Evolutionary conservation across 2,113 vertebrate species (phyloP).

Genomic region (Gopherus evgoodei): DNA sequence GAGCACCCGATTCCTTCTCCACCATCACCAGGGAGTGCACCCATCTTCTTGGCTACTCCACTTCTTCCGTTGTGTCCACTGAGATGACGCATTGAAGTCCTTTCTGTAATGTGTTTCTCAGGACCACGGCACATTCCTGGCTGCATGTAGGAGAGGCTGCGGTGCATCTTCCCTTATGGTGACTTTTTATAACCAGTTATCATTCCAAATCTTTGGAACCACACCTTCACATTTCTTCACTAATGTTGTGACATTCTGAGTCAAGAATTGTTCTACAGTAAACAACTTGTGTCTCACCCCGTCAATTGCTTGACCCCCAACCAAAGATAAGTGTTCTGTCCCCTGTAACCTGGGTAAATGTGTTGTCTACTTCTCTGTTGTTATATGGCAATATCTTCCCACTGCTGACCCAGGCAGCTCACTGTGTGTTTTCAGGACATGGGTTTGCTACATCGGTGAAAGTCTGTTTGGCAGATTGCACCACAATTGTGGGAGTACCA

Average conservation of each 20-base stretch:
- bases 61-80: background rate
- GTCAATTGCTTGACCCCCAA: background rate
- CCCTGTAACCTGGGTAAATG: background rate
- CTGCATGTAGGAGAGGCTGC: background rate
- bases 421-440: background rate
- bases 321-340: background rate
- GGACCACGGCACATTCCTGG: background rate
- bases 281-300: background rate
- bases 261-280: background rate
- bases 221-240: background rate
- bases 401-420: too few species aligned
- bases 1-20: background rate
- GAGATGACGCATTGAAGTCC: background rate
- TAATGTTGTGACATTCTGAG: background rate
- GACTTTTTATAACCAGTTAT: too few species aligned
- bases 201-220: background rate
- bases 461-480: background rate
- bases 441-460: background rate
- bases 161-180: background rate
- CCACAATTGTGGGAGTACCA: background rate
- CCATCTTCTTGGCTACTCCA: rapidly evolving
- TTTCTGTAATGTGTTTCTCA: background rate
- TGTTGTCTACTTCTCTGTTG: too few species aligned
- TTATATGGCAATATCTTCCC: too few species aligned
- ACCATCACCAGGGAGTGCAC: rapidly evolving